These are phyloP conservation scores for Scylla paramamosain DNA, from an alignment of 1,140 invertebrate species.

Conservation along the genomic window DNA sequence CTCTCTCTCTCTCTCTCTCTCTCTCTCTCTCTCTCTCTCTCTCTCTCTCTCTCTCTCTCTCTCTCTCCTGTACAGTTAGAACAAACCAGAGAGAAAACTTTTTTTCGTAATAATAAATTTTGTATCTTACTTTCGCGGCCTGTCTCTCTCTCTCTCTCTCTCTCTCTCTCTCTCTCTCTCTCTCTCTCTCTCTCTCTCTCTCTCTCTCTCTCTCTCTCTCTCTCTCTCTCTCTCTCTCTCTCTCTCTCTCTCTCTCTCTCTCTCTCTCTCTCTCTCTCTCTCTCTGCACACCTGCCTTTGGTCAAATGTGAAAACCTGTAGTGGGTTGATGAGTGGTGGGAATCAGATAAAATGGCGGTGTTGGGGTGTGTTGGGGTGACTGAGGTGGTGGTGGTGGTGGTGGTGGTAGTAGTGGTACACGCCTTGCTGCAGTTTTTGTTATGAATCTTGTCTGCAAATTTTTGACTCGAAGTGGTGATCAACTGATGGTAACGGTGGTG, in stretches of 20 bases:
- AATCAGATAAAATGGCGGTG: not conserved
- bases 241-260: not conserved
- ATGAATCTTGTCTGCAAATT: no score
- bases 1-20: not conserved
- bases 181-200: not conserved
- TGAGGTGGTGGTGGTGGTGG: not conserved
- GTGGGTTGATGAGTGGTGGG: not conserved
- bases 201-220: not conserved
- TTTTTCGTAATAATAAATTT: not conserved
- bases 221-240: no score
- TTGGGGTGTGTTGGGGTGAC: not conserved
- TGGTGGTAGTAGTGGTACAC: no score
- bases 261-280: not conserved
- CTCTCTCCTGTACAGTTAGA: not conserved
- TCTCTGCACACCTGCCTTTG: no score
- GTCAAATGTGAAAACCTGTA: constrained; percentile 17
- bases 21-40: not conserved
- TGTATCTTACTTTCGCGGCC: no score
- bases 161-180: not conserved
- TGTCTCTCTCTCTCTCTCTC: no score
- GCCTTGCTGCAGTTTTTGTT: no score
- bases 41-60: no score
- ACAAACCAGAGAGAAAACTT: not conserved
- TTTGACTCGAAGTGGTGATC: no score
- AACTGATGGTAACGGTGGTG: not conserved